Conservation (phyloP, 2,113 vertebrate species). For the Perca fluviatilis region DNA sequence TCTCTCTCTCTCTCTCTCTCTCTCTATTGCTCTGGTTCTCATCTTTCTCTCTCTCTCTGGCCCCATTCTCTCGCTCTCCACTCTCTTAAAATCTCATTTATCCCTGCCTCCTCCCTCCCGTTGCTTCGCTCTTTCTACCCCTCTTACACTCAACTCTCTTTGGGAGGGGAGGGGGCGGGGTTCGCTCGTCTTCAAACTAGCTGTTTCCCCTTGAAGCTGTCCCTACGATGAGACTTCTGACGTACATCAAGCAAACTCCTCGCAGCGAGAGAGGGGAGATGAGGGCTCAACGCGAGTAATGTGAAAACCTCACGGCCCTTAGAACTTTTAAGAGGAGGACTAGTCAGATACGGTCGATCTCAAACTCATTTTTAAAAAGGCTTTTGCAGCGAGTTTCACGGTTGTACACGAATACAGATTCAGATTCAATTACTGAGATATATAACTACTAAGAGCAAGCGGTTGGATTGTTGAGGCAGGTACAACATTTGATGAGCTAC, state of each 20-base stretch:
- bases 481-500: neutral
- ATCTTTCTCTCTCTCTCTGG: no score
- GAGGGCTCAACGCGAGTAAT: neutral
- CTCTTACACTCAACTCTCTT: neutral
- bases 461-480: neutral
- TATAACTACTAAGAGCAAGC: neutral
- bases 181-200: constrained; percentile 14
- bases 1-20: no score
- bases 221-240: constrained; percentile 22
- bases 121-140: neutral
- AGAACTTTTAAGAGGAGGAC: neutral
- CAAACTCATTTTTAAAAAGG: neutral
- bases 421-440: neutral
- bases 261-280: neutral
- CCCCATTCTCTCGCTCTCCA: neutral
- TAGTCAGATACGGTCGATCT: neutral
- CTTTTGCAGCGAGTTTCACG: neutral
- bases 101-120: neutral
- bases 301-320: neutral
- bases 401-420: neutral
- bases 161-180: no score
- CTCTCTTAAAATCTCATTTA: constrained; percentile 2
- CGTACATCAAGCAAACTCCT: constrained; percentile 15
- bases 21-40: no score
- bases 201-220: constrained; percentile 35